A percentile compares a stretch with the other conserved stretches of the same genome.
phyloP scores from a whole-genome alignment of 2,797 vertebrate genomes.

The Semotilus atromaculatus region DNA sequence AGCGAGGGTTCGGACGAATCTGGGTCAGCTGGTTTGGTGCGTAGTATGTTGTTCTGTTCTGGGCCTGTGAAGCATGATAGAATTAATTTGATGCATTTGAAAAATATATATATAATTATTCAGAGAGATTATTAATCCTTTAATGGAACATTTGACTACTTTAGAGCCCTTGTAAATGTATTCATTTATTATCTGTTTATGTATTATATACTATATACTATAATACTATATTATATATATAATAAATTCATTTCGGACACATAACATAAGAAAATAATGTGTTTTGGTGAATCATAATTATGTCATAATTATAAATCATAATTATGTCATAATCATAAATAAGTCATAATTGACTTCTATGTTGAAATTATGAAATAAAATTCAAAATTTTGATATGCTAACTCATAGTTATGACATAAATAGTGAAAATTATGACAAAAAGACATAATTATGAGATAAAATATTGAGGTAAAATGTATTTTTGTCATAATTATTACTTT shows the following conservation, averaged over 20 bases:
- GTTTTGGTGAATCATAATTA: neutral
- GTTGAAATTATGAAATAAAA: neutral
- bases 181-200: neutral
- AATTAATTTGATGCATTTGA: neutral
- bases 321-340: too few species aligned
- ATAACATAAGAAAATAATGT: neutral
- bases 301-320: neutral
- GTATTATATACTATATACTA: neutral
- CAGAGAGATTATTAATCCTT: neutral
- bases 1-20: constrained; percentile 95
- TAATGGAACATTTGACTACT: neutral
- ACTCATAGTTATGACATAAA: neutral
- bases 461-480: too few species aligned
- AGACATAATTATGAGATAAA: neutral
- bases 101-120: neutral
- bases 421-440: neutral
- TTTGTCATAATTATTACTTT: neutral
- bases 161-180: neutral
- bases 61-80: constrained; percentile 78
- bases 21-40: constrained; percentile 96
- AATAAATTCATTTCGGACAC: neutral
- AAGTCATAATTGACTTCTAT: too few species aligned
- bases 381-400: neutral
- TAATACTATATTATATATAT: too few species aligned
- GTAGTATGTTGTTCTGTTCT: constrained; percentile 96